Percentiles rank a stretch among this genome's conserved stretches.
These are phyloP conservation scores for Oxytorus armatus DNA, from an alignment of 2,888 invertebrate genomes.

Conservation along the genomic window DNA sequence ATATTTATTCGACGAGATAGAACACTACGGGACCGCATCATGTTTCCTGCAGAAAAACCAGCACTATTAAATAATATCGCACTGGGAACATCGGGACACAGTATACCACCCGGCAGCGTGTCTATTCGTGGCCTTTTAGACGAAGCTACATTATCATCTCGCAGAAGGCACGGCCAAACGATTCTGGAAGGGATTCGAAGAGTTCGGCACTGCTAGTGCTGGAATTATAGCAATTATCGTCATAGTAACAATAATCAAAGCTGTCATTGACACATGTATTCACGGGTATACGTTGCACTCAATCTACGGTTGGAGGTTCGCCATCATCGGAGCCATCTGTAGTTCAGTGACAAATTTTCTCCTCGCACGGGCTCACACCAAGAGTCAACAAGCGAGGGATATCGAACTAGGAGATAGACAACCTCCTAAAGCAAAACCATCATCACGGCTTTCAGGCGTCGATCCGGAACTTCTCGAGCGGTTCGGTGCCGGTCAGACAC, in stretches of 20 bases:
- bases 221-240: background rate
- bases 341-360: no score
- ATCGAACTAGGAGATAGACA: no score
- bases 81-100: constrained; percentile 24
- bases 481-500: no score
- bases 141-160: constrained; percentile 47
- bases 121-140: constrained; percentile 50
- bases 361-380: no score
- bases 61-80: constrained; percentile 50
- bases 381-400: no score
- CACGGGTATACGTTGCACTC: background rate
- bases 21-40: constrained; percentile 40
- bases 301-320: background rate
- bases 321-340: background rate
- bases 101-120: background rate
- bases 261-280: background rate
- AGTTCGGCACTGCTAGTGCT: constrained; percentile 26
- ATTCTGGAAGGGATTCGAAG: constrained; percentile 13
- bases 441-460: no score
- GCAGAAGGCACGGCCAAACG: constrained; percentile 18
- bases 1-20: background rate
- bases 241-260: background rate
- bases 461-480: no score
- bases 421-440: no score
- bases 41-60: constrained; percentile 57